Evolutionary conservation across 2,113 vertebrate genomes (phyloP).

Genomic region (Odontophorus gujanensis): DNA sequence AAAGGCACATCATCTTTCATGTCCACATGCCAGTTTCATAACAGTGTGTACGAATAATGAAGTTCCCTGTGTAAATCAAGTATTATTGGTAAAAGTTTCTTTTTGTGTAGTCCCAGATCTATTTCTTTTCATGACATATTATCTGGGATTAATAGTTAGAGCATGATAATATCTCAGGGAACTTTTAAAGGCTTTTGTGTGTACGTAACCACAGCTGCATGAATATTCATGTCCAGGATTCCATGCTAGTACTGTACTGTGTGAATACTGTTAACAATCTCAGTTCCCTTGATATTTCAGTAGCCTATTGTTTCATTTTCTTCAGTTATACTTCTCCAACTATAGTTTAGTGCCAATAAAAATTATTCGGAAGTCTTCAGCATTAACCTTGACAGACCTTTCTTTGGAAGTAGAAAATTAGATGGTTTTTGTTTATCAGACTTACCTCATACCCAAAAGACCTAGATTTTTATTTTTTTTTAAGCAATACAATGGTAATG

Average conservation of each 20-base stretch:
- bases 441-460: conserved; percentile 48
- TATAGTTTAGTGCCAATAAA: conserved; percentile 39
- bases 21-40: background rate
- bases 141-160: conserved; percentile 36
- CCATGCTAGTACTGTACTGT: conserved; percentile 29
- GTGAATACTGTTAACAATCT: conserved; percentile 40
- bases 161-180: background rate
- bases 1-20: background rate
- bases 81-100: background rate
- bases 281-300: conserved; percentile 57
- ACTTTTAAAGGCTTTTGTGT: conserved; percentile 47
- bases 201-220: conserved; percentile 22
- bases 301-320: conserved; percentile 52
- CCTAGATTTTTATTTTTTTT: conserved; percentile 2
- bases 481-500: background rate
- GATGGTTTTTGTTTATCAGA: conserved; percentile 57
- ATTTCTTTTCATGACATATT: background rate
- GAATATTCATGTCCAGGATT: conserved; percentile 72
- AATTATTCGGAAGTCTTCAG: conserved; percentile 25
- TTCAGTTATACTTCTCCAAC: conserved; percentile 42
- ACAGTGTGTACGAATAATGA: background rate
- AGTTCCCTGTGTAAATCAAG: background rate
- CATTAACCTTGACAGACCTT: conserved; percentile 63
- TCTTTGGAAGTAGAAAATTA: conserved; percentile 56
- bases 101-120: background rate